A percentile compares a stretch with the other conserved stretches of the same genome.
phyloP scores from a whole-genome alignment of 2,888 invertebrate species.

The Fabriciana adippe region DNA sequence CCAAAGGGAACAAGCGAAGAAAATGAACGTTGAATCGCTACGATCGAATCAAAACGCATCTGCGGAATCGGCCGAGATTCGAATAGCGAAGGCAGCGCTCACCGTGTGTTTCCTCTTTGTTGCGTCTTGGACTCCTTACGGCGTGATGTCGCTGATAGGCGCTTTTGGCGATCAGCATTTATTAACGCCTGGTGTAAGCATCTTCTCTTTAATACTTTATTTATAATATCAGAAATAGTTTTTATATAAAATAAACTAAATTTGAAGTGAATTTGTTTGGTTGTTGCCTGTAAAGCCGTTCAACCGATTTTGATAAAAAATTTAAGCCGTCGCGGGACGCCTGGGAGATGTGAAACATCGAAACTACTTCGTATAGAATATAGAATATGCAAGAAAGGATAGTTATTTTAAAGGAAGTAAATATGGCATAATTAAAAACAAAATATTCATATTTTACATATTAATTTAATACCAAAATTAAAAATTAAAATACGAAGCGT shows the following conservation, averaged over 20 bases:
- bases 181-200: slow-evolving; percentile 85
- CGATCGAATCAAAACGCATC: slow-evolving; percentile 86
- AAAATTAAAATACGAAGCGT: too few species aligned
- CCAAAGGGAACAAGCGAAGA: slow-evolving; percentile 85
- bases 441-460: too few species aligned
- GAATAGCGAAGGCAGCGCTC: slow-evolving; percentile 94
- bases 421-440: too few species aligned
- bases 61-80: slow-evolving; percentile 89
- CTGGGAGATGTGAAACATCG: too few species aligned
- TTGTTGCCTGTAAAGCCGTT: not conserved
- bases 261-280: too few species aligned
- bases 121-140: slow-evolving; percentile 95
- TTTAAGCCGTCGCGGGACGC: not conserved
- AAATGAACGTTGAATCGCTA: slow-evolving; percentile 94
- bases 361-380: too few species aligned
- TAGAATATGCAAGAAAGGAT: too few species aligned
- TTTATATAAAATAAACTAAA: too few species aligned
- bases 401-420: too few species aligned
- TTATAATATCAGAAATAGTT: too few species aligned
- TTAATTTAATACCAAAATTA: too few species aligned
- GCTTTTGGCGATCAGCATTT: slow-evolving; percentile 89
- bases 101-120: slow-evolving; percentile 93
- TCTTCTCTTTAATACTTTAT: not conserved
- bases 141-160: slow-evolving; percentile 90
- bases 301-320: not conserved